Percentiles rank a stretch among this genome's conserved stretches.
These are phyloP conservation scores for Sphaerophoria taeniata DNA, from an alignment of 2,888 invertebrate genomes.

Conservation along the genomic window DNA sequence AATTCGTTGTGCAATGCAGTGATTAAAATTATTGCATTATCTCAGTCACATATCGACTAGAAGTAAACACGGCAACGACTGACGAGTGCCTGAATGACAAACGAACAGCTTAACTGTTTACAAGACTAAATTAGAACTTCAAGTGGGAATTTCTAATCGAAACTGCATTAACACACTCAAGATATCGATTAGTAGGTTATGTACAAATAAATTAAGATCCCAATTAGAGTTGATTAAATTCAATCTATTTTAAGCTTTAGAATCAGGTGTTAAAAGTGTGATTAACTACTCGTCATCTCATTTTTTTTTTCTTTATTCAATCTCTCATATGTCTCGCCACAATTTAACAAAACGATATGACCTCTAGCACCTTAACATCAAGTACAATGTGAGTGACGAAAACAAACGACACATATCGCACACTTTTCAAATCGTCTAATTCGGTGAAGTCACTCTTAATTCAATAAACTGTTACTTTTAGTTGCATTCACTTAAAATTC, in stretches of 20 bases:
- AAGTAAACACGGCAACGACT: background rate
- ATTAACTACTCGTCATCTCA: background rate
- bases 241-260: conserved; percentile 3
- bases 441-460: background rate
- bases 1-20: conserved; percentile 11
- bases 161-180: conserved; percentile 19
- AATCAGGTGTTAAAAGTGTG: background rate
- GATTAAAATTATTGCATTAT: conserved; percentile 3
- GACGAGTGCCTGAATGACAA: background rate
- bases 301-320: background rate
- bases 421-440: background rate
- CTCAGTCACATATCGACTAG: conserved; percentile 6
- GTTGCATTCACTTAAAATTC: background rate
- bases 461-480: background rate
- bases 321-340: background rate
- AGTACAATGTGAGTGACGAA: too few species aligned
- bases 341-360: background rate
- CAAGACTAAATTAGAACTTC: background rate
- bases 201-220: background rate
- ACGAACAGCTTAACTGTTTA: background rate
- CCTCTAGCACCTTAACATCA: background rate
- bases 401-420: background rate
- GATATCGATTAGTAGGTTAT: conserved; percentile 18
- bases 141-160: conserved; percentile 28
- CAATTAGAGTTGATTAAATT: background rate